Conservation (phyloP, 2,888 invertebrate species). For the Pollenia labialis region DNA sequence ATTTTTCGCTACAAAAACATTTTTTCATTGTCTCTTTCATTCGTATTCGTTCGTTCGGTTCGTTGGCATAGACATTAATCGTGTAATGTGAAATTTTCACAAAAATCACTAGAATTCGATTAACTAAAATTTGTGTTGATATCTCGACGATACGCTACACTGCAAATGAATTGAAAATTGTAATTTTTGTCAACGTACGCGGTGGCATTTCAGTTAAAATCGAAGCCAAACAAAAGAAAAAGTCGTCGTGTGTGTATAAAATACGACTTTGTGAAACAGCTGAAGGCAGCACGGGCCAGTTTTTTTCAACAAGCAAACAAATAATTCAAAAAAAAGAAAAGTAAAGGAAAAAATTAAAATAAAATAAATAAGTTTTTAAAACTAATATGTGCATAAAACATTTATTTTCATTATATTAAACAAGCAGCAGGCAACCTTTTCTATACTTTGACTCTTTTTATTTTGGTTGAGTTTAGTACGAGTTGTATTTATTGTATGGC, state of each 20-base stretch:
- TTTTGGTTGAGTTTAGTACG: conserved; percentile 30
- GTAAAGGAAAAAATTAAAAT: neutral
- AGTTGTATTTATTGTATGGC: conserved; percentile 66
- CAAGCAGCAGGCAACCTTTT: conserved; percentile 14
- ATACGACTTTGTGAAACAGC: conserved; percentile 32
- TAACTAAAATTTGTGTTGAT: conserved; percentile 65
- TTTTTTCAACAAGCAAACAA: neutral
- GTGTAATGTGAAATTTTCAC: conserved; percentile 62
- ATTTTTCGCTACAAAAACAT: conserved; percentile 63
- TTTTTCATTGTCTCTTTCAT: conserved; percentile 71
- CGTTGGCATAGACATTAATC: conserved; percentile 68
- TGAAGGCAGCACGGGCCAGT: conserved; percentile 31
- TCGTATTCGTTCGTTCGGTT: conserved; percentile 73
- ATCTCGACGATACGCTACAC: conserved; percentile 58
- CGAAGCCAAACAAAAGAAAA: conserved; percentile 14
- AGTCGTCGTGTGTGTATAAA: conserved; percentile 34
- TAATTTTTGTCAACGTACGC: conserved; percentile 40
- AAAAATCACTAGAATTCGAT: conserved; percentile 68
- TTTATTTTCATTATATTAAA: neutral
- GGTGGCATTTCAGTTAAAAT: conserved; percentile 35
- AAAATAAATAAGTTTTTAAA: conserved; percentile 17
- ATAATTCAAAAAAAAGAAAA: conserved; percentile 1
- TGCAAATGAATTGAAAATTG: conserved; percentile 61
- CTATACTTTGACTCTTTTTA: conserved; percentile 31
- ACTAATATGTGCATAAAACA: conserved; percentile 9